A percentile compares a stretch with the other conserved stretches of the same genome.
These are phyloP conservation scores for Steinernema feltiae DNA, from an alignment of 1,140 invertebrate genomes.

Conservation along the genomic window DNA sequence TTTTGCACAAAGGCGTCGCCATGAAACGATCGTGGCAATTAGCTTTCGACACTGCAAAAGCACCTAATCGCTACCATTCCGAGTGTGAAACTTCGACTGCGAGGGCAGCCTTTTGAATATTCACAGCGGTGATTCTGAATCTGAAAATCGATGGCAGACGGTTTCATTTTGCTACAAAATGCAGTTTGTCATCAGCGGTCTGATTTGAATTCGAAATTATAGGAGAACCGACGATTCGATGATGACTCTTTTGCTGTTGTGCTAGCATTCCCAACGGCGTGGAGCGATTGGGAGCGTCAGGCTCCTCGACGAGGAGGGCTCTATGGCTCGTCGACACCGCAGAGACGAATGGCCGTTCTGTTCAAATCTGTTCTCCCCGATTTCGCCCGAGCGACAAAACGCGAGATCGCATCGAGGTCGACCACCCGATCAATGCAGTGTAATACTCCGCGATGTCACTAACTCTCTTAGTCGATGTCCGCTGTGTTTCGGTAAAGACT, in stretches of 20 bases:
- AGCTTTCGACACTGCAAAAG: no score
- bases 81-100: no score
- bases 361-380: no score
- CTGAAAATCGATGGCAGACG: not conserved
- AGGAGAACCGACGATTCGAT: not conserved
- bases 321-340: not conserved
- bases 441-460: not conserved
- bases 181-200: not conserved
- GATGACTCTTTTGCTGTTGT: not conserved
- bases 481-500: slow-evolving; percentile 5
- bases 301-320: not conserved
- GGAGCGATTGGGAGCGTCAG: not conserved
- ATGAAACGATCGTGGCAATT: no score
- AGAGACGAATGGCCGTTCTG: not conserved
- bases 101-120: no score
- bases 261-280: not conserved
- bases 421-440: no score
- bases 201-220: not conserved
- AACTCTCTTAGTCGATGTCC: no score
- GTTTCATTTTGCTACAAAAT: not conserved
- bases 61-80: no score
- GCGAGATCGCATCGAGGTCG: not conserved
- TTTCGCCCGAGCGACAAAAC: no score
- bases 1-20: not conserved
- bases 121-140: no score